phyloP scores from a whole-genome alignment of 2,888 invertebrate genomes.

The Limnephilus marmoratus region DNA sequence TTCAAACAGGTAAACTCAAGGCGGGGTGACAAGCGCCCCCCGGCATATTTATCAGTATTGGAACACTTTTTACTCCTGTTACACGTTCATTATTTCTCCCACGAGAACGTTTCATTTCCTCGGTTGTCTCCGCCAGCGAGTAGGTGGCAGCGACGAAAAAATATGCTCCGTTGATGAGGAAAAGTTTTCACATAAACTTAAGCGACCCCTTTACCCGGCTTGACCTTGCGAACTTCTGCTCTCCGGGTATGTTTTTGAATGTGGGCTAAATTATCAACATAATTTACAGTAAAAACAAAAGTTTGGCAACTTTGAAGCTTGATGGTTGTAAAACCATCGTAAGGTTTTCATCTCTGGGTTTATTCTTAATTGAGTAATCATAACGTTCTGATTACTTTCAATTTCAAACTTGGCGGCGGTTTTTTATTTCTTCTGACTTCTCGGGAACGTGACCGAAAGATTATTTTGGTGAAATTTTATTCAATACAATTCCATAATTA shows the following conservation, averaged over 20 bases:
- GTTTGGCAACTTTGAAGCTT: constrained; percentile 49
- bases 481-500: background rate
- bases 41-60: constrained; percentile 64
- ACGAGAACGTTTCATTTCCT: constrained; percentile 63
- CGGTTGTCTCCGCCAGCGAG: constrained; percentile 48
- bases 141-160: constrained; percentile 26
- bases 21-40: constrained; percentile 31
- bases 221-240: constrained; percentile 42
- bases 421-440: background rate
- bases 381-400: constrained; percentile 30
- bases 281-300: constrained; percentile 48
- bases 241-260: constrained; percentile 43
- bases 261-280: constrained; percentile 56
- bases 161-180: constrained; percentile 52
- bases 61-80: constrained; percentile 64
- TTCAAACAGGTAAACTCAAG: constrained; percentile 63
- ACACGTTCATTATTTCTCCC: constrained; percentile 64
- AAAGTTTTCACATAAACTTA: constrained; percentile 57
- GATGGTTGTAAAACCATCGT: constrained; percentile 50
- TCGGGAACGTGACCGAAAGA: background rate
- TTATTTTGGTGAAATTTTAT: background rate
- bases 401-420: background rate
- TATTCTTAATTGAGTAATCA: constrained; percentile 36
- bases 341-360: constrained; percentile 21
- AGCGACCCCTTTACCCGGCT: constrained; percentile 51